Evolutionary conservation across 2,888 invertebrate genomes (phyloP).

Genomic region (Polia nebulosa): DNA sequence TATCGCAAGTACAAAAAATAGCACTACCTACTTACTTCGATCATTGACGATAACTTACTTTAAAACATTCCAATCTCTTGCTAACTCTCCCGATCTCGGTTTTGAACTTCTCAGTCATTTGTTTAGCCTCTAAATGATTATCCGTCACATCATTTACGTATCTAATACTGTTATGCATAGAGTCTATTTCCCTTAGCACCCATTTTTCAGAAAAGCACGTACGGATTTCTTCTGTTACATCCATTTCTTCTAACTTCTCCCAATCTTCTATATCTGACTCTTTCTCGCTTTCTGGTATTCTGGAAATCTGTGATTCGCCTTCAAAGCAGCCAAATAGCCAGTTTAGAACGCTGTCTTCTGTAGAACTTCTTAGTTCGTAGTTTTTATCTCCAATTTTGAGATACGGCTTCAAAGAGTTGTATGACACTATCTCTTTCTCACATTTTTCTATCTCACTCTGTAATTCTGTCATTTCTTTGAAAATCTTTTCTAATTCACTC

Average conservation of each 20-base stretch:
- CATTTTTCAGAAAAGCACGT: conserved; percentile 84
- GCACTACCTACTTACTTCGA: no score
- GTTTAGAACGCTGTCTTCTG: conserved; percentile 79
- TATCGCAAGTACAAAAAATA: no score
- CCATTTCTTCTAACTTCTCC: conserved; percentile 58
- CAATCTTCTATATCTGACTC: conserved; percentile 70
- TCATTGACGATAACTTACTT: conserved; percentile 71
- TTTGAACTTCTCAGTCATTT: conserved; percentile 78
- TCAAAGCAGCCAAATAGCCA: conserved; percentile 83
- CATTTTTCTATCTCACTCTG: conserved; percentile 85
- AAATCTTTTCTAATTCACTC: conserved; percentile 78
- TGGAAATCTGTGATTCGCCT: conserved; percentile 57
- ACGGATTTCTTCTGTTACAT: conserved; percentile 70
- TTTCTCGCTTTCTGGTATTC: conserved; percentile 75
- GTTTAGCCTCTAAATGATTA: conserved; percentile 72
- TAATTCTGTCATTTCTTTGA: conserved; percentile 80
- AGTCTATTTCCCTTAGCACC: conserved; percentile 81
- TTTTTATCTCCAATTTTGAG: conserved; percentile 72
- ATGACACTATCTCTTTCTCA: conserved; percentile 80
- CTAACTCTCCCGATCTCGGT: conserved; percentile 74
- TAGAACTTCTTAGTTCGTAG: conserved; percentile 72
- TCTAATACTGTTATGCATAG: conserved; percentile 79
- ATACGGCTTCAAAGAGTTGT: conserved; percentile 76
- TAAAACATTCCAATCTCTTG: conserved; percentile 79
- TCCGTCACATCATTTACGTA: conserved; percentile 79